Evolutionary conservation across 2,888 invertebrate species (phyloP), one percentile per base, ranked within the genome.

Genomic region (Myopa tessellatipennis): DNA sequence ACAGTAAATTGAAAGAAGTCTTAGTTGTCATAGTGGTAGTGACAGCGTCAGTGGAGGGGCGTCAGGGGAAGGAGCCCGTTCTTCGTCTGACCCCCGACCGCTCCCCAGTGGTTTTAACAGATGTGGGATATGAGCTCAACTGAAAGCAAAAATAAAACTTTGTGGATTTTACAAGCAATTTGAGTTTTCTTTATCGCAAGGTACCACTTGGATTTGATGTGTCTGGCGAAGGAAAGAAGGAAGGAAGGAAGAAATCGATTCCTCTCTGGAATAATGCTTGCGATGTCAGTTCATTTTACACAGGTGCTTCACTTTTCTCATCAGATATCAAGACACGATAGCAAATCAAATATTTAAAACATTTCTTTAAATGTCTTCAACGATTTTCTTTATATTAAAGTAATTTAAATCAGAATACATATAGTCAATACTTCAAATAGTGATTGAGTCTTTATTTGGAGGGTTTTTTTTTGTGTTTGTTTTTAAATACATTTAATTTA

Each of bases 1-100:
- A 79, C 80, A 79, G 81, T 81, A 76, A 85, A 87, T 85, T 86
- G 85, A 84, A 87, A 86, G 85, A 77, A 79, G 10, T 45, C 45
- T 45, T 45, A 10, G 45, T 45, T 45, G 45, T 45, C 45, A 77
- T 69, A 36, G 61, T 63, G 16, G 50, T 69, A 40, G 34, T 45
- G 12, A n/a, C 8, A n/a, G 50, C 12, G 50, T 45, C 52, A 55
- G 40, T 18, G 26, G 1, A 6, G 40, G 8, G 12, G 36, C 16
- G 38, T 52, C n/a, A n/a, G 18, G 38, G 38, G n/a, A 60, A 26
- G 55, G 52, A 7, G 55, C 68, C 36, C 12, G 26, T 60, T 26
- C 26, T 45, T 45, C 45, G 3, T 45, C 10, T 45, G 10, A 45
- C 45, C 6, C 45, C 45, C 7, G 7, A 10, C 45, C 45, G 45